Evolutionary conservation across 2,797 vertebrate genomes (phyloP), one percentile per base, ranked within the genome.

Genomic region (Eurystomus glaucurus): DNA sequence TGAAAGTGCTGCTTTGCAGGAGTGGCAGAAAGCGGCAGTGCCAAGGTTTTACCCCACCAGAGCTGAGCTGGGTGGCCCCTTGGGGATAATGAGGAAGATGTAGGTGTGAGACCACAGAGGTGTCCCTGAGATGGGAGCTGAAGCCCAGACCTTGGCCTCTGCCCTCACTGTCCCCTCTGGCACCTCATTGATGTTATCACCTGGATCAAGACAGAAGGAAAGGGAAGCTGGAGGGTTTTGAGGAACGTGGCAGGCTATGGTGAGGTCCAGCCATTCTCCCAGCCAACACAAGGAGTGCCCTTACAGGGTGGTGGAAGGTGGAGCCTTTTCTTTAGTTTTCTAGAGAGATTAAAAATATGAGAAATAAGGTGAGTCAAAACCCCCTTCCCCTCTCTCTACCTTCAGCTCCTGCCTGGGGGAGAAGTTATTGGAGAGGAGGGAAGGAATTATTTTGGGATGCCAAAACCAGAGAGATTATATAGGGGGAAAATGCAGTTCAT

Each of bases 1-100:
- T 70, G 26, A 12, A 69, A 48, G 37, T 18, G 54, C 20, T 52
- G 70, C 60, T 78, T 33, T 74, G 37, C 16, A 10, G 61, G 51
- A 78, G 28, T 3, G 1, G 54, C 19, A 35, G 58, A 26, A 50
- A 17, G 71, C 3, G 4, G 69, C 2, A 4, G 26, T 14, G 52
- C 45, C 74, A 51, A 3, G 15, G 11, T 5, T 74, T 7, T 72
- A 35, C 43, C 31, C 69, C 21, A 2, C 12, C n/a, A 20, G 19
- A 77, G 28, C 10, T 0, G 3, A 35, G 37, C 62, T 65, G 46
- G 46, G 10, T 1, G 1, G 3, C 5, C 1, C 0, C 50, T 4
- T 20, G 23, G 51, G 37, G 15, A 20, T 10, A 20, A 13, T 0
- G 2, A 21, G 52, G 75, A 39, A 23, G 54, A 12, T 37, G 65